phyloP scores from a whole-genome alignment of 2,888 invertebrate genomes.

The Lumbricus terrestris region DNA sequence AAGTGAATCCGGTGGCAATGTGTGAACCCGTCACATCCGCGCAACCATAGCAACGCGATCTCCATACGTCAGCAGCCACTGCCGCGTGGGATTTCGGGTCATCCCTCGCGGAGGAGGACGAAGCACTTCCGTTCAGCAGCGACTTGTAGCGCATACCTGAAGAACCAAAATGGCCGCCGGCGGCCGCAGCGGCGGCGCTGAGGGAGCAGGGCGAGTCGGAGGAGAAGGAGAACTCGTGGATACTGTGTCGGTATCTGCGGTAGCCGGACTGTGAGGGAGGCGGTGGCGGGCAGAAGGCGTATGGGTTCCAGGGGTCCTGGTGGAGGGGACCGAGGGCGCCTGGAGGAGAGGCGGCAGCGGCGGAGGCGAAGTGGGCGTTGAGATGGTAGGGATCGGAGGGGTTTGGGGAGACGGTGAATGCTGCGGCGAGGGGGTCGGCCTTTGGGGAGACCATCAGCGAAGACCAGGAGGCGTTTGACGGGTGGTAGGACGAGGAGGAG shows the following conservation, averaged over 20 bases:
- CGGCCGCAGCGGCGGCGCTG: background rate
- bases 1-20: background rate
- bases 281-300: background rate
- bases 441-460: background rate
- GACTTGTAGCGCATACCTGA: background rate
- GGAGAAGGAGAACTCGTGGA: conserved; percentile 13
- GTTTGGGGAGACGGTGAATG: conserved; percentile 8
- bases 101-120: background rate
- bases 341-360: background rate
- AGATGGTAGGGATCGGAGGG: background rate
- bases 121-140: background rate
- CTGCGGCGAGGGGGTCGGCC: conserved; percentile 10
- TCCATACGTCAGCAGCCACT: background rate
- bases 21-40: background rate
- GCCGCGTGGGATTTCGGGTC: background rate
- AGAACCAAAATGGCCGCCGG: background rate
- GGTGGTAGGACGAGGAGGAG: conserved; percentile 9
- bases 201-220: background rate
- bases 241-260: conserved; percentile 9
- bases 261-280: background rate
- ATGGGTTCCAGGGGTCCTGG: conserved; percentile 10
- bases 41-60: conserved; percentile 7
- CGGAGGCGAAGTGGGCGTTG: background rate
- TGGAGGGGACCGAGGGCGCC: background rate
- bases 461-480: background rate